Evolutionary conservation across 2,888 invertebrate species (phyloP).

Genomic region (Cataglyphis cursor): DNA sequence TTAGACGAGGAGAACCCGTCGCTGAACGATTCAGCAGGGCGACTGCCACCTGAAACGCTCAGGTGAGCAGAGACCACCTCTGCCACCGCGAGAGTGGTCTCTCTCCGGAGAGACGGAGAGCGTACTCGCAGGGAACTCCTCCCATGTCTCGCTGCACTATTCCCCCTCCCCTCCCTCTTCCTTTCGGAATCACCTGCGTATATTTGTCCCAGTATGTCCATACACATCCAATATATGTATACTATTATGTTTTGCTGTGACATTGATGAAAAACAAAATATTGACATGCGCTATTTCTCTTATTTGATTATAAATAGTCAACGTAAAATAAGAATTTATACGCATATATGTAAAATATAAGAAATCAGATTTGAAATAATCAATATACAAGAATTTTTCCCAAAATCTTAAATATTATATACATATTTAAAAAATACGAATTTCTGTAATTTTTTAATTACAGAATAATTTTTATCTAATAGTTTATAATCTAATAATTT

Average conservation of each 20-base stretch:
- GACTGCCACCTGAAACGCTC: conserved; percentile 82
- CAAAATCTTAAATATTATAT: too few relatives aligned
- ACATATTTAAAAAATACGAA: too few relatives aligned
- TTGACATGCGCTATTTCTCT: neutral
- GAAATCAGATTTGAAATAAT: neutral
- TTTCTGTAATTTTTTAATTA: too few relatives aligned
- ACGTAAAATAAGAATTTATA: neutral
- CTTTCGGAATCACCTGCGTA: conserved; percentile 16
- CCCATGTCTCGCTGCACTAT: conserved; percentile 73
- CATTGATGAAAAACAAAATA: neutral
- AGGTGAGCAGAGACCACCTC: conserved; percentile 81
- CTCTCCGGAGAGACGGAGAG: conserved; percentile 69
- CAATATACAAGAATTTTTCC: neutral
- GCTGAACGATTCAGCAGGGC: conserved; percentile 81
- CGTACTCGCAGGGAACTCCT: conserved; percentile 77
- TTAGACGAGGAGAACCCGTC: conserved; percentile 74
- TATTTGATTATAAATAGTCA: neutral
- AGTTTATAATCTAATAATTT: too few relatives aligned
- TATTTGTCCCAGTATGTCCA: neutral
- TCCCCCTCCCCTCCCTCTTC: conserved; percentile 44
- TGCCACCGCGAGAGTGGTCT: conserved; percentile 75
- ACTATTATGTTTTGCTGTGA: neutral
- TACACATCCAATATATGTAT: neutral
- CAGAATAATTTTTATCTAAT: too few relatives aligned
- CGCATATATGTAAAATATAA: neutral